A percentile compares a stretch with the other conserved stretches of the same genome.
phyloP scores from a whole-genome alignment of 1,140 invertebrate species.

The Steinernema khuongi region DNA sequence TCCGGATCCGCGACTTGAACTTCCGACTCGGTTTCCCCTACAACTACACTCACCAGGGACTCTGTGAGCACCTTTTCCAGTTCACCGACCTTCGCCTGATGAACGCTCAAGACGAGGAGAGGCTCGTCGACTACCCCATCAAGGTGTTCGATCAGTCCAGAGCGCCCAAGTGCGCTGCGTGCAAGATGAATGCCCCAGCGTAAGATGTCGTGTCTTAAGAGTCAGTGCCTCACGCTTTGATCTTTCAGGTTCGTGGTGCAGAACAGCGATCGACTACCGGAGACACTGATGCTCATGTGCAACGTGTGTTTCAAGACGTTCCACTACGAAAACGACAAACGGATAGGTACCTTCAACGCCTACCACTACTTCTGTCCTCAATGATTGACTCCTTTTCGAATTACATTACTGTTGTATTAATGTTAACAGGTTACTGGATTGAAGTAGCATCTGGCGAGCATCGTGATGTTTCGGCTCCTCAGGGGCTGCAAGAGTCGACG shows the following conservation, averaged over 20 bases:
- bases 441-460: not conserved
- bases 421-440: not conserved
- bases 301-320: constrained; percentile 10
- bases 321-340: constrained; percentile 10
- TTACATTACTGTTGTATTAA: not conserved
- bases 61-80: constrained; percentile 77
- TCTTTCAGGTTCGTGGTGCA: not conserved
- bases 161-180: not conserved
- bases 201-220: not conserved
- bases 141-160: not conserved
- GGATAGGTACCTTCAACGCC: not conserved
- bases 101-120: not conserved
- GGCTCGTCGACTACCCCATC: not conserved
- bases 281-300: constrained; percentile 6
- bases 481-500: not conserved
- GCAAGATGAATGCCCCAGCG: not conserved
- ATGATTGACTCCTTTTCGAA: not conserved
- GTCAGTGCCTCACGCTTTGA: not conserved
- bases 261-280: constrained; percentile 5
- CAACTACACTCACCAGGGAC: constrained; percentile 79
- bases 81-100: constrained; percentile 66
- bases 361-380: constrained; percentile 13
- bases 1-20: constrained; percentile 66
- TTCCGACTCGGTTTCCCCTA: constrained; percentile 72
- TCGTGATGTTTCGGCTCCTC: not conserved